These are phyloP conservation scores for Helicoverpa armigera DNA, from an alignment of 1,140 invertebrate genomes.

Conservation along the genomic window DNA sequence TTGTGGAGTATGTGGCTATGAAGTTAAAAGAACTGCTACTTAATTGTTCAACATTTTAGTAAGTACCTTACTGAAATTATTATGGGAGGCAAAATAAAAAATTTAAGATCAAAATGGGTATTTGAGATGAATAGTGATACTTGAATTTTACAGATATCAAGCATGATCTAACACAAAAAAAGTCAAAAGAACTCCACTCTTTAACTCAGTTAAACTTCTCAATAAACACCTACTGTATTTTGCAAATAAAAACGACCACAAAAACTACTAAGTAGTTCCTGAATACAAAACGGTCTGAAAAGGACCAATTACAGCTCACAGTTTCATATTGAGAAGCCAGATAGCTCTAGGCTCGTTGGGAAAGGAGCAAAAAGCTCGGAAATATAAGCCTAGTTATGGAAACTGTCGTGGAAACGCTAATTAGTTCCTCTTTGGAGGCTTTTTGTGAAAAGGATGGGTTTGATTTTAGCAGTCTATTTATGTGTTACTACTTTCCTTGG, in stretches of 20 bases:
- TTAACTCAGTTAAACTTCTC: too few species aligned
- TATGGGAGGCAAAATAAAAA: too few species aligned
- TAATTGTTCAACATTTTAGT: too few species aligned
- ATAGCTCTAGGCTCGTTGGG: not conserved
- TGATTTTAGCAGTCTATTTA: too few species aligned
- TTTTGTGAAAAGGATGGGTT: too few species aligned
- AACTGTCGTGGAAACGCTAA: conserved; percentile 1
- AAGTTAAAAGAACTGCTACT: too few species aligned
- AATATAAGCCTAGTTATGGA: conserved; percentile 2
- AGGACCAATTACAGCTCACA: conserved; percentile 21
- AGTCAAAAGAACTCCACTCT: not conserved
- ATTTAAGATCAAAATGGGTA: too few species aligned
- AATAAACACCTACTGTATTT: not conserved
- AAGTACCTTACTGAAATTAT: too few species aligned
- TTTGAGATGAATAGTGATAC: too few species aligned
- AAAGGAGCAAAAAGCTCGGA: not conserved
- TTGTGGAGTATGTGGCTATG: too few species aligned
- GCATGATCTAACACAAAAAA: not conserved
- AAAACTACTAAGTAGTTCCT: not conserved
- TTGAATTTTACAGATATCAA: too few species aligned
- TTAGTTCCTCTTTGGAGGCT: conserved; percentile 3
- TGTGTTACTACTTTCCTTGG: too few species aligned
- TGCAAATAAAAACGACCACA: not conserved
- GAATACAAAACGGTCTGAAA: not conserved
- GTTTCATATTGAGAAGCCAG: conserved; percentile 7